Evolutionary conservation across 2,797 vertebrate genomes (phyloP).

Genomic region (Bovichtus diacanthus): DNA sequence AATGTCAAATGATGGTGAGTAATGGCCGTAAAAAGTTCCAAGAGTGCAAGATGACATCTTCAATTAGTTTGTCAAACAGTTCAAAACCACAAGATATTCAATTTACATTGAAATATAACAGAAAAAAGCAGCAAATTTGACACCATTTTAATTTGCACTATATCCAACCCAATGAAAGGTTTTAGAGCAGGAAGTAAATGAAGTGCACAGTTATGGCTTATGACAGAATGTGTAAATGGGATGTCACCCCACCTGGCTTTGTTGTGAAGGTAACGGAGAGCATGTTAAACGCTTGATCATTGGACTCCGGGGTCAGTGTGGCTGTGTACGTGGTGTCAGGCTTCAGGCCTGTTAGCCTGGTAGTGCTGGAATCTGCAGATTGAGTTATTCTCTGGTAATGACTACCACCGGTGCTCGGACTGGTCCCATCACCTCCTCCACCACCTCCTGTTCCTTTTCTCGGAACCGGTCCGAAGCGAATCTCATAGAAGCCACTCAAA

Average conservation of each 20-base stretch:
- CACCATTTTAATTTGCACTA: too few species aligned
- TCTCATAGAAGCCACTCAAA: constrained; percentile 86
- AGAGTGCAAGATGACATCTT: background rate
- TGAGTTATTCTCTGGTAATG: constrained; percentile 73
- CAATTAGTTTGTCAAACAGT: background rate
- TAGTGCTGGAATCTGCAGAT: constrained; percentile 82
- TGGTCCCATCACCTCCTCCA: constrained; percentile 69
- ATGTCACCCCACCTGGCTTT: constrained; percentile 82
- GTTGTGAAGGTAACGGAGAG: constrained; percentile 90
- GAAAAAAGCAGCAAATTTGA: background rate
- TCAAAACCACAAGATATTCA: background rate
- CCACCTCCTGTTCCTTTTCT: constrained; percentile 32
- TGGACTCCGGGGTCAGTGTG: constrained; percentile 89
- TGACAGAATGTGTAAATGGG: background rate
- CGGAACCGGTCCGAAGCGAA: constrained; percentile 81
- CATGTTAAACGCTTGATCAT: constrained; percentile 80
- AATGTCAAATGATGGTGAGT: background rate
- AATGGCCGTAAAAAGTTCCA: background rate
- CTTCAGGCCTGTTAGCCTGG: constrained; percentile 81
- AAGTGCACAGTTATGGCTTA: background rate
- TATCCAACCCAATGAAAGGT: background rate
- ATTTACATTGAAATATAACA: background rate
- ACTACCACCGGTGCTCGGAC: constrained; percentile 68
- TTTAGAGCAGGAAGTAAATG: background rate
- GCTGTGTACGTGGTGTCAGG: constrained; percentile 90